Evolutionary conservation across 2,888 invertebrate species (phyloP), one percentile per base, ranked within the genome.

Genomic region (Ethmia dodecea): DNA sequence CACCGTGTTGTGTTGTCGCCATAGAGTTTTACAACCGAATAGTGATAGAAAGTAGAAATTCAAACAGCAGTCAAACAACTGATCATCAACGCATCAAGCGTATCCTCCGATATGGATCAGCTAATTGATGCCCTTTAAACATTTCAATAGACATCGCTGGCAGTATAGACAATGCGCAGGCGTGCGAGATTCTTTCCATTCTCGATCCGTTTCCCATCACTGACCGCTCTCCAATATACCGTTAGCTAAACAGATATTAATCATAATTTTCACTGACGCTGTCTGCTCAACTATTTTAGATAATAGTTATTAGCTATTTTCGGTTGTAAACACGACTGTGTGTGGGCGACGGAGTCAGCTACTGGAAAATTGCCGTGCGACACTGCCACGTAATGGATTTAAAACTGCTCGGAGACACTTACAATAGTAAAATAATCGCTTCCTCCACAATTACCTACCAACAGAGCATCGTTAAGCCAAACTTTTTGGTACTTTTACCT

Each of bases 231-330:
- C 49, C 47, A 47, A 51, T 24, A 43, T 59, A 75, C 84, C 83
- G 84, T 84, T 84, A 86, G 57, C 72, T 72, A 78, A 79, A 79
- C 74, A 73, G 81, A 83, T 84, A 84, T 86, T 84, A 86, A 86
- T 86, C 84, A 86, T 83, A 84, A 84, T 86, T 84, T 83, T 76
- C 79, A 80, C 77, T 81, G 79, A 77, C 75, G 67, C 65, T 60
- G 61, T 65, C 69, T 61, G 61, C 62, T 77, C 77, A 66, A 74
- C 65, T 71, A 70, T 75, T 71, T 71, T 63, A 66, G 73, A 84
- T 84, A 71, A 83, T 83, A 77, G 80, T 80, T 79, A 84, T 84
- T 83, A 84, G 70, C 69, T 68, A 59, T 74, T 79, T 76, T 71
- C 61, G 67, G 64, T 57, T 61, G 67, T 67, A 63, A 60, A 71